phyloP scores from a whole-genome alignment of 2,888 invertebrate species.

The Steinernema scapterisci region DNA sequence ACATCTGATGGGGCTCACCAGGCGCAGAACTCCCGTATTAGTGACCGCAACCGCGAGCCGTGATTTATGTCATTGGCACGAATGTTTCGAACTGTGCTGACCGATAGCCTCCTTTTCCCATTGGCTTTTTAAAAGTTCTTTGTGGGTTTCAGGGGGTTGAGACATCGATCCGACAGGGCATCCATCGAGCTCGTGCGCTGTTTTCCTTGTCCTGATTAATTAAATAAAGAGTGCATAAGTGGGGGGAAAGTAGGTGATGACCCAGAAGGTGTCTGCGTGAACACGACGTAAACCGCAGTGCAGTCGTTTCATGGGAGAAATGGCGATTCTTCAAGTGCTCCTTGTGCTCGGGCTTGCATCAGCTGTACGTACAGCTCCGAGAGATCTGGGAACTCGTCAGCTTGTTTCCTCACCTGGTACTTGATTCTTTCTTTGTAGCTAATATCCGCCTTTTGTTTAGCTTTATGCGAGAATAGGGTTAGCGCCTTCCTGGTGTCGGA shows the following conservation, averaged over 20 bases:
- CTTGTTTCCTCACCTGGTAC: slow-evolving; percentile 14
- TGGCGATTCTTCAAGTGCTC: slow-evolving; percentile 33
- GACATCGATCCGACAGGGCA: slow-evolving; percentile 20
- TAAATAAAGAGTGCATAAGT: slow-evolving; percentile 34
- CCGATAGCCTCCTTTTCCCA: background rate
- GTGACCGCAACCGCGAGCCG: slow-evolving; percentile 4
- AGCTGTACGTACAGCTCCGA: background rate
- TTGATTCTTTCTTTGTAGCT: background rate
- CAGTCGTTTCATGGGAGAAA: slow-evolving; percentile 17
- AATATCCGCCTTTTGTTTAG: background rate
- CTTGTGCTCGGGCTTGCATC: background rate
- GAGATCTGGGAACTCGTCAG: background rate
- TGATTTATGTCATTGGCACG: slow-evolving; percentile 20
- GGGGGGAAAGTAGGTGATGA: slow-evolving; percentile 39
- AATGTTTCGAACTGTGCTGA: background rate
- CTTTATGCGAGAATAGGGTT: slow-evolving; percentile 32
- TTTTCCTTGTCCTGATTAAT: slow-evolving; percentile 33
- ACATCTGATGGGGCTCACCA: slow-evolving; percentile 1
- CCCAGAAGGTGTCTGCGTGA: slow-evolving; percentile 38
- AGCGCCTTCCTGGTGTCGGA: slow-evolving; percentile 51
- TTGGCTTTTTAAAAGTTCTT: background rate
- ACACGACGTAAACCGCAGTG: slow-evolving; percentile 33
- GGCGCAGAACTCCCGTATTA: slow-evolving; percentile 5
- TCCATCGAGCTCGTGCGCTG: slow-evolving; percentile 17
- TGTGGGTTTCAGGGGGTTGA: slow-evolving; percentile 12